These are phyloP conservation scores for Hypomecis atomaria DNA, from an alignment of 2,888 invertebrate genomes.

Conservation along the genomic window DNA sequence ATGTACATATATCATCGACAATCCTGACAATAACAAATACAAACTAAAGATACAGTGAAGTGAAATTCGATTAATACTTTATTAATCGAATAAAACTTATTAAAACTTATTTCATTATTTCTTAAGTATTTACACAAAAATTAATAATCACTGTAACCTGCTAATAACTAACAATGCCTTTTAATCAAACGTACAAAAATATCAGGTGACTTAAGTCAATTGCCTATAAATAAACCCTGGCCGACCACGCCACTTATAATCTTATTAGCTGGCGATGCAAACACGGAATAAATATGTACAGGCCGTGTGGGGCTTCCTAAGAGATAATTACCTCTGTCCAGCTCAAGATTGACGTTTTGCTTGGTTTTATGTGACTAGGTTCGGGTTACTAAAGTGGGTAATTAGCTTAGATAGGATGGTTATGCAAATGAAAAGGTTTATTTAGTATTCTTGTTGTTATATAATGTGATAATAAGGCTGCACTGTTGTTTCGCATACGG, in stretches of 20 bases:
- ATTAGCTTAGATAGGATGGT: neutral
- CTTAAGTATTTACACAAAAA: neutral
- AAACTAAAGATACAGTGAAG: no score
- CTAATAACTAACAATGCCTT: neutral
- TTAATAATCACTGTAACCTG: neutral
- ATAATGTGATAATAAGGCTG: no score
- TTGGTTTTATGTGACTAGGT: constrained; percentile 5
- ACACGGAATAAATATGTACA: constrained; percentile 48
- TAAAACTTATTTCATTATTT: no score
- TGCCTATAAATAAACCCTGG: constrained; percentile 60
- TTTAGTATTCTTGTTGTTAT: no score
- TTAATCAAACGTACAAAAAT: constrained; percentile 37
- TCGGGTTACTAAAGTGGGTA: constrained; percentile 4
- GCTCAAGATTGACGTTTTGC: constrained; percentile 7
- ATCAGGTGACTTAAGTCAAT: constrained; percentile 58
- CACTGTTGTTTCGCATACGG: no score
- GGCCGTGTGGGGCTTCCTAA: constrained; percentile 55
- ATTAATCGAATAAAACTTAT: no score
- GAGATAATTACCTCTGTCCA: constrained; percentile 5
- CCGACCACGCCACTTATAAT: constrained; percentile 44
- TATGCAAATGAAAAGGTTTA: no score
- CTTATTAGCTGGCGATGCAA: constrained; percentile 50
- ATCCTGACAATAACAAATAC: no score
- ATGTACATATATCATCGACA: no score
- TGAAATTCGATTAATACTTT: no score